These are phyloP conservation scores for Drosophila barbarae DNA, from an alignment of 2,888 invertebrate species.

Conservation along the genomic window DNA sequence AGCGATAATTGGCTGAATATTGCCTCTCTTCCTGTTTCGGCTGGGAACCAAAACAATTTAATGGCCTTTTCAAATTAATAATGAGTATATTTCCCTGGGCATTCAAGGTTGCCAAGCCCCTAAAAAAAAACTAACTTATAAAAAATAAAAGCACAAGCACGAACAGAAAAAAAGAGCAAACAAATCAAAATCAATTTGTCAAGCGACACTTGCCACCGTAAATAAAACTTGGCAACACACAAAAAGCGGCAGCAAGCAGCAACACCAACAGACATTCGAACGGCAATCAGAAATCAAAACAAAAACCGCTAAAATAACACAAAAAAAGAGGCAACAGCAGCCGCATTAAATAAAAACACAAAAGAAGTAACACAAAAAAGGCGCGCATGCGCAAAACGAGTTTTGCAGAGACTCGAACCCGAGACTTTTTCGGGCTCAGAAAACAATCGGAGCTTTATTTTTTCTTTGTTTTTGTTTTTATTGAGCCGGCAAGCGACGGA, in stretches of 20 bases:
- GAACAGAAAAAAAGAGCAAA: slow-evolving; percentile 46
- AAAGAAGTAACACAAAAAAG: slow-evolving; percentile 47
- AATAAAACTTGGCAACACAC: slow-evolving; percentile 54
- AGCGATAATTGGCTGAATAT: slow-evolving; percentile 47
- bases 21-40: slow-evolving; percentile 38
- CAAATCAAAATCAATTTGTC: slow-evolving; percentile 70
- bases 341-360: slow-evolving; percentile 11
- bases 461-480: background rate
- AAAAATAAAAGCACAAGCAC: slow-evolving; percentile 13
- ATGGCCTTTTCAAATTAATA: slow-evolving; percentile 12
- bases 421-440: slow-evolving; percentile 10
- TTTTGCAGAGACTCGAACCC: slow-evolving; percentile 35
- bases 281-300: slow-evolving; percentile 74
- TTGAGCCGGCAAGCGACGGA: slow-evolving; percentile 38
- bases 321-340: slow-evolving; percentile 51
- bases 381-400: slow-evolving; percentile 70
- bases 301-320: slow-evolving; percentile 73
- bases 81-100: slow-evolving; percentile 16
- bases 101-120: slow-evolving; percentile 28
- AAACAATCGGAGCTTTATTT: slow-evolving; percentile 45
- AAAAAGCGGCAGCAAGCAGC: slow-evolving; percentile 32
- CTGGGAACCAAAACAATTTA: slow-evolving; percentile 26
- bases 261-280: slow-evolving; percentile 53
- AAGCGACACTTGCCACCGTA: slow-evolving; percentile 71
- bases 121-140: slow-evolving; percentile 4